A percentile compares a stretch with the other conserved stretches of the same genome.
Evolutionary conservation across 1,140 invertebrate species (phyloP).

Genomic region (Zaprionus kolodkinae): DNA sequence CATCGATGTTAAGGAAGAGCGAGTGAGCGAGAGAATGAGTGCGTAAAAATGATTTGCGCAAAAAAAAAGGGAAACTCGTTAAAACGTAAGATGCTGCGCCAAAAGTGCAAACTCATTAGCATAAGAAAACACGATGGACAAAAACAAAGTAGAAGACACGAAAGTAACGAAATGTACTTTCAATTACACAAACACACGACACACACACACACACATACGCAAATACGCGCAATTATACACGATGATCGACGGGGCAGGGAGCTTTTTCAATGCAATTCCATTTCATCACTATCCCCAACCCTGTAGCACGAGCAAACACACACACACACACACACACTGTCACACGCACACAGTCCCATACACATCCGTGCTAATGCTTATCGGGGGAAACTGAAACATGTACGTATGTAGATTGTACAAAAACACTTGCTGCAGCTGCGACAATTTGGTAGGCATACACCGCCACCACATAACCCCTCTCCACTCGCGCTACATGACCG

Average conservation of each 20-base stretch:
- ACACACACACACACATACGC: constrained; percentile 33
- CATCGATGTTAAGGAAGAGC: constrained; percentile 46
- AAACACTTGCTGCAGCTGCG: constrained; percentile 76
- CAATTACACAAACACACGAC: constrained; percentile 37
- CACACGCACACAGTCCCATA: constrained; percentile 24
- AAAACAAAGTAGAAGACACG: constrained; percentile 57
- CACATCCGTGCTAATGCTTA: constrained; percentile 51
- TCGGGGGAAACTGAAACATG: constrained; percentile 51
- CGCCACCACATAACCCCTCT: constrained; percentile 22
- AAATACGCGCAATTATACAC: constrained; percentile 20
- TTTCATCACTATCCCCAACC: constrained; percentile 54
- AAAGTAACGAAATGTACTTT: constrained; percentile 53
- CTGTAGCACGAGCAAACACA: constrained; percentile 20
- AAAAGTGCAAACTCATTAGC: constrained; percentile 69
- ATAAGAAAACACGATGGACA: constrained; percentile 63
- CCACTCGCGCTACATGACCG: constrained; percentile 10
- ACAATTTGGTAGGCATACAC: constrained; percentile 46
- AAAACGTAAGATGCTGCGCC: constrained; percentile 48
- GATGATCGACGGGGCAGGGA: constrained; percentile 26
- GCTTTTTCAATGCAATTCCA: constrained; percentile 64
- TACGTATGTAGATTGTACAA: constrained; percentile 31
- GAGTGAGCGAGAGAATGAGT: constrained; percentile 25
- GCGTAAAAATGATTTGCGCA: constrained; percentile 26
- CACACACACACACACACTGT: constrained; percentile 7
- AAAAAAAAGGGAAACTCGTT: constrained; percentile 35